These are phyloP conservation scores for Menidia beryllina DNA, from an alignment of 2,113 vertebrate genomes.

Conservation along the genomic window DNA sequence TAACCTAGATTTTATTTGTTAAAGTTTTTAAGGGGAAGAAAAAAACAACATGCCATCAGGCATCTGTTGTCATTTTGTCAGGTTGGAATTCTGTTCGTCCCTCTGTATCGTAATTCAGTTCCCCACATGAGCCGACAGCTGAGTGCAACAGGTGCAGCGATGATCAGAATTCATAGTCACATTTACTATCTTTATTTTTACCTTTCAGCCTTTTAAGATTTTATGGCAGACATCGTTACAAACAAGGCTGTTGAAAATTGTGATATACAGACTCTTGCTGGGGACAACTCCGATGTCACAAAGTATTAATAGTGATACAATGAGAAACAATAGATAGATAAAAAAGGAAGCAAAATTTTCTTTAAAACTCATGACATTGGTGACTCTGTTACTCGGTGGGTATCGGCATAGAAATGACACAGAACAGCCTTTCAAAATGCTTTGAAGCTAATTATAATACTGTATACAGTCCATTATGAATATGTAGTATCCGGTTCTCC, in stretches of 20 bases:
- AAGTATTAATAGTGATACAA: background rate
- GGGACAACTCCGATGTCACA: background rate
- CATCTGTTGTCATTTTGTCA: slow-evolving; percentile 20
- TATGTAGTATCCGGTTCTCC: slow-evolving; percentile 75
- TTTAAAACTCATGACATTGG: background rate
- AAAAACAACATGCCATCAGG: background rate
- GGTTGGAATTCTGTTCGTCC: slow-evolving; percentile 20
- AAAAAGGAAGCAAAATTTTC: background rate
- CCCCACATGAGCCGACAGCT: slow-evolving; percentile 38
- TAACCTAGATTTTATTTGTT: too few relatives aligned
- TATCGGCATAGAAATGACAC: slow-evolving; percentile 1
- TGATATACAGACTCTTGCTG: background rate
- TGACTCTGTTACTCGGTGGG: too few relatives aligned
- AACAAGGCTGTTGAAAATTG: slow-evolving; percentile 26
- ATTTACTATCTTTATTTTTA: slow-evolving; percentile 15
- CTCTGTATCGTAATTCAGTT: slow-evolving; percentile 9
- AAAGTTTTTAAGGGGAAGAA: too few relatives aligned
- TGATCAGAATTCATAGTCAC: slow-evolving; percentile 4
- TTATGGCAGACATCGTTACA: slow-evolving; percentile 3
- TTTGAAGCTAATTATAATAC: slow-evolving; percentile 10
- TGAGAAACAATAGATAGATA: background rate
- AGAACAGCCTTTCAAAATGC: background rate
- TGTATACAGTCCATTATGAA: slow-evolving; percentile 65
- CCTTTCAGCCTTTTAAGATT: background rate
- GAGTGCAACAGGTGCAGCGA: slow-evolving; percentile 47